Percentiles rank a stretch among this genome's conserved stretches.
phyloP scores from a whole-genome alignment of 2,797 vertebrate genomes.

The Manis pentadactyla region DNA sequence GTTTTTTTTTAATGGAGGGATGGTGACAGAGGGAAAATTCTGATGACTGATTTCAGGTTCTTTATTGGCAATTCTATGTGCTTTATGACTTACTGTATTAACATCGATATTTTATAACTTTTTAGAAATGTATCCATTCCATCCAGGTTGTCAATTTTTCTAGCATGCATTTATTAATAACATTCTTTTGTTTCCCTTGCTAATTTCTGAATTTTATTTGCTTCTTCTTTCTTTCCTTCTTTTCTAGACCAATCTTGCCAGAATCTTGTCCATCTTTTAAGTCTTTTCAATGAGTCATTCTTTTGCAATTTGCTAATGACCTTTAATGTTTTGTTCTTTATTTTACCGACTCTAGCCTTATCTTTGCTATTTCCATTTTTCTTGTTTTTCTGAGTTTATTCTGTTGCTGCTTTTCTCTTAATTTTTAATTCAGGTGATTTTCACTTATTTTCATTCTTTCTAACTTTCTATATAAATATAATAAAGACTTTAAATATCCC shows the following conservation, averaged over 20 bases:
- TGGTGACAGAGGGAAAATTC: not conserved
- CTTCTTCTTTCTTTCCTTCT: not conserved
- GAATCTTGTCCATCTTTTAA: not conserved
- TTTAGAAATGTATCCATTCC: not conserved
- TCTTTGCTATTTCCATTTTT: not conserved
- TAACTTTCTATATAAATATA: not conserved
- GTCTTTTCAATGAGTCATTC: not conserved
- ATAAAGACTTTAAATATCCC: not conserved
- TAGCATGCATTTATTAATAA: not conserved
- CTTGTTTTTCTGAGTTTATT: not conserved
- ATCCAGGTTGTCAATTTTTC: not conserved
- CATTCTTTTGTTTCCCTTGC: conserved; percentile 8
- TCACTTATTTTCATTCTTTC: conserved; percentile 11
- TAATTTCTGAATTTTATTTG: not conserved
- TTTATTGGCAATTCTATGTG: not conserved
- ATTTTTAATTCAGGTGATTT: not conserved
- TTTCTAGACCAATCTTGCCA: not conserved
- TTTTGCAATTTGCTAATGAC: not conserved
- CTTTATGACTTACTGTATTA: not conserved
- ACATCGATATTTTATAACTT: conserved; percentile 16
- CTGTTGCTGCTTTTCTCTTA: not conserved
- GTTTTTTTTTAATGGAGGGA: not conserved
- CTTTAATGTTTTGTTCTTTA: conserved; percentile 1
- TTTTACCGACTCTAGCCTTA: not conserved
- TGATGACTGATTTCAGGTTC: not conserved